Evolutionary conservation across 1,140 invertebrate species (phyloP).

Genomic region (Choristoneura fumiferana): DNA sequence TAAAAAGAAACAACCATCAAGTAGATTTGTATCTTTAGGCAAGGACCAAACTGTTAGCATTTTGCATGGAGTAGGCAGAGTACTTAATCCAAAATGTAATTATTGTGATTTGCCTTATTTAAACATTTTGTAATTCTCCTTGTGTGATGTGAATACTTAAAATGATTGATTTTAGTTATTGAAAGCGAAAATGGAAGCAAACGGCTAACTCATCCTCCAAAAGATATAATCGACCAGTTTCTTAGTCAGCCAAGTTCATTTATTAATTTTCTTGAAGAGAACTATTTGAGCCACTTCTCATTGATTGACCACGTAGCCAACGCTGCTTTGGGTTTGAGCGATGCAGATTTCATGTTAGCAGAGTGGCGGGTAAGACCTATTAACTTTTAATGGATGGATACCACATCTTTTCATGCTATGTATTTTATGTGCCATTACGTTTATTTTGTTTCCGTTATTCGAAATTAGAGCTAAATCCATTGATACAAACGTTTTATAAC

Average conservation of each 20-base stretch:
- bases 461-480: too few relatives aligned
- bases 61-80: conserved; percentile 86
- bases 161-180: conserved; percentile 53
- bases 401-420: too few relatives aligned
- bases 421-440: too few relatives aligned
- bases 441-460: too few relatives aligned
- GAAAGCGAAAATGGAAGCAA: conserved; percentile 38
- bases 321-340: conserved; percentile 80
- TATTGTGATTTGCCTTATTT: conserved; percentile 6
- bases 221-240: conserved; percentile 82
- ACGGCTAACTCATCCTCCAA: conserved; percentile 81
- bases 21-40: conserved; percentile 76
- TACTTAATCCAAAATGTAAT: conserved; percentile 87
- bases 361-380: conserved; percentile 81
- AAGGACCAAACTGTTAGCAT: conserved; percentile 84
- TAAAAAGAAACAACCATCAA: conserved; percentile 59
- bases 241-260: conserved; percentile 81
- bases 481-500: too few relatives aligned
- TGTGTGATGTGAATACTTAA: too few relatives aligned
- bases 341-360: conserved; percentile 81
- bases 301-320: conserved; percentile 78
- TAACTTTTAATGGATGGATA: background rate
- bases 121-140: background rate
- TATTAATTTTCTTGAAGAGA: conserved; percentile 84
- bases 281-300: conserved; percentile 85